Percentiles rank a stretch among this genome's conserved stretches.
Evolutionary conservation across 2,113 vertebrate species (phyloP).

Genomic region (Pangasianodon hypophthalmus): DNA sequence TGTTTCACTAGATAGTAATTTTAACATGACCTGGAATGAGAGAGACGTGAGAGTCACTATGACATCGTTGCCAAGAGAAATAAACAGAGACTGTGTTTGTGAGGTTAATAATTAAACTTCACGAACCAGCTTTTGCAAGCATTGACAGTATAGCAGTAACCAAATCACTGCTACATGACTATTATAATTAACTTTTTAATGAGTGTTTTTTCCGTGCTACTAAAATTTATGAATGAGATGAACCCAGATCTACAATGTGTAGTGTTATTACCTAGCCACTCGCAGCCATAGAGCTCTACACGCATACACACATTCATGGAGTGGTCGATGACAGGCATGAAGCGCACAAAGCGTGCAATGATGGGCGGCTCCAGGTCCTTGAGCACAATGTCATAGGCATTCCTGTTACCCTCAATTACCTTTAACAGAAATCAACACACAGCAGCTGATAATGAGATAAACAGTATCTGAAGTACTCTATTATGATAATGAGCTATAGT

Average conservation of each 20-base stretch:
- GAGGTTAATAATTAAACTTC: constrained; percentile 50
- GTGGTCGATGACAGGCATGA: constrained; percentile 93
- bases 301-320: constrained; percentile 97
- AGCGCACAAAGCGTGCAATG: constrained; percentile 90
- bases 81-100: constrained; percentile 39
- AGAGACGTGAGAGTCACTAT: background rate
- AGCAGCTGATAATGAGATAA: constrained; percentile 4
- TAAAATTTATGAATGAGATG: background rate
- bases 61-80: constrained; percentile 2
- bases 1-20: background rate
- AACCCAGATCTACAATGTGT: background rate
- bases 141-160: background rate
- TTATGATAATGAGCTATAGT: background rate
- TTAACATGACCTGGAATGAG: background rate
- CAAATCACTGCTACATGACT: background rate
- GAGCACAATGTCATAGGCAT: constrained; percentile 92
- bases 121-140: background rate
- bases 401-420: constrained; percentile 93
- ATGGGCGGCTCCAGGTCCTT: constrained; percentile 94
- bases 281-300: constrained; percentile 95
- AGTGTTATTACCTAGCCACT: constrained; percentile 87
- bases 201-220: background rate
- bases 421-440: constrained; percentile 57
- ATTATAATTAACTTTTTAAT: background rate
- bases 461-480: background rate